These are phyloP conservation scores for Pontoporia blainvillei DNA, from an alignment of 2,113 vertebrate species.

Conservation along the genomic window DNA sequence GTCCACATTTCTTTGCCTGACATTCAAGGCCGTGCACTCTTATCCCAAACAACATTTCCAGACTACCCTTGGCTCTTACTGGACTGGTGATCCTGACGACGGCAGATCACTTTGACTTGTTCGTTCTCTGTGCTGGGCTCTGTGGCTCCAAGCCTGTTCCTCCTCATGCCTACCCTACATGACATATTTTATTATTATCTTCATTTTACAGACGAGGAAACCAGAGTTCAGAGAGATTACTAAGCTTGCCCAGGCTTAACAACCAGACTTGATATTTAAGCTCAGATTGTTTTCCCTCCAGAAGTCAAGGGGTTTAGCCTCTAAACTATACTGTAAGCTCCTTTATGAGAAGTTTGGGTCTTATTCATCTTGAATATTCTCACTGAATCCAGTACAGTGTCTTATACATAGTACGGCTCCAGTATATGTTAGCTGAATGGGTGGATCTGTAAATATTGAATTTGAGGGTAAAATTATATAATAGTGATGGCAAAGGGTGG, in stretches of 20 bases:
- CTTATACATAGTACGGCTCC: neutral
- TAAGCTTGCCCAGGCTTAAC: neutral
- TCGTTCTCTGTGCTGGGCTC: neutral
- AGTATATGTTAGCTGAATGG: neutral
- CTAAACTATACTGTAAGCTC: neutral
- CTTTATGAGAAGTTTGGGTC: neutral
- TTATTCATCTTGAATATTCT: neutral
- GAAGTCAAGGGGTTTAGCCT: neutral
- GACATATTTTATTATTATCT: neutral
- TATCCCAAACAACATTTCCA: neutral
- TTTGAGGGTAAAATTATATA: neutral
- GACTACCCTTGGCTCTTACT: neutral
- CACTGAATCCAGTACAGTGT: neutral
- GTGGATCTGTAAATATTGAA: neutral
- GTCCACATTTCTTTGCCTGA: neutral
- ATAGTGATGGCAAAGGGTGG: neutral
- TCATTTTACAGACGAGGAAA: neutral
- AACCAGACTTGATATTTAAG: neutral
- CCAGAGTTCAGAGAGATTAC: neutral
- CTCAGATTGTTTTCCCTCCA: neutral
- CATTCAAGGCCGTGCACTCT: neutral
- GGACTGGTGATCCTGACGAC: neutral
- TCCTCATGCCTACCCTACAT: neutral
- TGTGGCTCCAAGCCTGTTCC: neutral
- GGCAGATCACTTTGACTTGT: neutral